Base-by-base conservation (phyloP, 1,140 invertebrate species). In the Bombus picipes region DNA sequence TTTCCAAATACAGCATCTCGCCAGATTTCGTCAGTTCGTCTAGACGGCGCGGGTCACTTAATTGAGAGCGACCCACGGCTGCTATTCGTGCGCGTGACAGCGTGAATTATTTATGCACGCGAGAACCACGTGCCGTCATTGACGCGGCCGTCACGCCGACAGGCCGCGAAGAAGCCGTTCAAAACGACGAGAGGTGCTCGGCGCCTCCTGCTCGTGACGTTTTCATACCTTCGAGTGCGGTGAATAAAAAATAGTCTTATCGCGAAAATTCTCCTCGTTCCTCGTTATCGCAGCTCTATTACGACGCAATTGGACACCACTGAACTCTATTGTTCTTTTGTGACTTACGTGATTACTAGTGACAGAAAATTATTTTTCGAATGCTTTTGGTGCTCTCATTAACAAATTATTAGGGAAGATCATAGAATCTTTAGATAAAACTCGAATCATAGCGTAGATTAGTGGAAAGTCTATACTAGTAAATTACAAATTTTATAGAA, bases 61-160 rank as follows among this genome's bases (percentile, higher is more conserved):
- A 92, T 91, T 89, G 80, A 86, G 82, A 71, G 78, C 74, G 80
- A 77, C 84, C 78, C 83, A 39, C 74, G 72, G 28, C 53, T 75
- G 71, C 53, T 76, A 85, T 79, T 76, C 76, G 77, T 87, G 85
- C 86, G 77, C 62, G 73, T 81, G 85, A 89, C 82, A 87, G 77
- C 86, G 86, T 87, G 87, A 91, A 92, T 92, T 86, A 92, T 91
- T 88, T 90, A 91, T 91, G 82, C 70, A 84, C 88, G 83, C 77
- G 83, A 72, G 66, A 47, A 72, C 83, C 62, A 62, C 76, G 81
- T 88, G 82, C 89, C 75, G 86, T 79, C 57, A 78, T 80, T 85
- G 84, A 76, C 78, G 78, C 59, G 53, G 77, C 83, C 83, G 83
- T 85, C 83, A 80, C 83, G 66, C 79, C 83, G 83, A 80, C 82